Percentiles rank a stretch among this genome's conserved stretches.
phyloP scores from a whole-genome alignment of 2,888 invertebrate genomes.

The Apantesis nais region DNA sequence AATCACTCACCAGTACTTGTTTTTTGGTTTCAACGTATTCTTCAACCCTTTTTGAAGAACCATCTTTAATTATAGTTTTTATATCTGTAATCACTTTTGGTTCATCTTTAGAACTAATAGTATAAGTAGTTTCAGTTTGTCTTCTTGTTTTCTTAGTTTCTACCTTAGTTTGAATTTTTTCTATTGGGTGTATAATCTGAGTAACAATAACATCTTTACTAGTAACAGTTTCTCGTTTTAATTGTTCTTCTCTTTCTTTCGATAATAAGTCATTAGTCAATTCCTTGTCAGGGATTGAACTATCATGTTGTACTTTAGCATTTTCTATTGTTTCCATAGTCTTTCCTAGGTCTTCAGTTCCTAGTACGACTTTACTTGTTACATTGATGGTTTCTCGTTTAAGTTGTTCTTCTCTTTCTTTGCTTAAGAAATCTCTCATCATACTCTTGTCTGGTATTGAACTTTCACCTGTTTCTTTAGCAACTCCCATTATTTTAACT shows the following conservation, averaged over 20 bases:
- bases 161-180: slow-evolving; percentile 43
- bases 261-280: slow-evolving; percentile 47
- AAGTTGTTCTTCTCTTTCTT: slow-evolving; percentile 3
- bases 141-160: slow-evolving; percentile 39
- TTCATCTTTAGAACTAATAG: slow-evolving; percentile 51
- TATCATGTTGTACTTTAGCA: slow-evolving; percentile 42
- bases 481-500: background rate
- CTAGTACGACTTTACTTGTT: background rate
- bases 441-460: background rate
- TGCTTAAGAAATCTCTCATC: background rate
- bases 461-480: background rate
- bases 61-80: slow-evolving; percentile 51
- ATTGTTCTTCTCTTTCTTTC: slow-evolving; percentile 72
- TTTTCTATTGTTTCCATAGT: background rate
- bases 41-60: slow-evolving; percentile 42
- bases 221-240: slow-evolving; percentile 63
- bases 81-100: slow-evolving; percentile 48
- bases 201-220: slow-evolving; percentile 21
- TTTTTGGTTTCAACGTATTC: slow-evolving; percentile 50
- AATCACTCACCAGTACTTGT: slow-evolving; percentile 42
- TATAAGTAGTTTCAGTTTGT: slow-evolving; percentile 58
- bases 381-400: background rate
- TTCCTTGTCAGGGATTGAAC: slow-evolving; percentile 57
- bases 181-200: slow-evolving; percentile 33
- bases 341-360: background rate